Evolutionary conservation across 2,888 invertebrate species (phyloP).

Genomic region (Synanthedon tipuliformis): DNA sequence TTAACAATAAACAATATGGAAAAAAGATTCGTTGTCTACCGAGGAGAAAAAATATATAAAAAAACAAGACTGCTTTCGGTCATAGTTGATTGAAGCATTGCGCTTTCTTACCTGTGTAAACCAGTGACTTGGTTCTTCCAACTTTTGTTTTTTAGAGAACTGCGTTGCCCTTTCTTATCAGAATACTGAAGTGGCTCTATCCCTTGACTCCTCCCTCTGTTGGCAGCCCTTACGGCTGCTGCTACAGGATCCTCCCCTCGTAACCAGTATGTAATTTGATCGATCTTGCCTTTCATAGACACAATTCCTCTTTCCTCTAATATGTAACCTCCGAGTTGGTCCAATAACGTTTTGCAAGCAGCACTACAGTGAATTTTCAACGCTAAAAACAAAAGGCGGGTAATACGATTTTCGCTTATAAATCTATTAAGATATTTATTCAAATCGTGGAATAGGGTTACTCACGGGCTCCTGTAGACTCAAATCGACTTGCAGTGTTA

Average conservation of each 20-base stretch:
- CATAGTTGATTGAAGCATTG: no score
- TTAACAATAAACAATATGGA: no score
- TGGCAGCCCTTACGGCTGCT: conserved; percentile 42
- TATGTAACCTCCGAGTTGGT: conserved; percentile 81
- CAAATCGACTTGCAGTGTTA: conserved; percentile 89
- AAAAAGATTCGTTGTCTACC: no score
- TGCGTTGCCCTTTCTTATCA: conserved; percentile 39
- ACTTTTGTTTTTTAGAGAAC: conserved; percentile 77
- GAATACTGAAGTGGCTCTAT: conserved; percentile 16
- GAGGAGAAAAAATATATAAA: no score
- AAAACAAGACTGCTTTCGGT: no score
- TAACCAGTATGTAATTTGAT: conserved; percentile 84
- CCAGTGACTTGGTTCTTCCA: conserved; percentile 69
- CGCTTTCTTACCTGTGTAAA: not conserved
- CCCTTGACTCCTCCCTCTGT: not conserved
- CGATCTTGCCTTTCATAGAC: conserved; percentile 86
- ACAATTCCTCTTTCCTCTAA: conserved; percentile 80
- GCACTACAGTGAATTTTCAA: conserved; percentile 86
- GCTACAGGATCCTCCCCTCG: conserved; percentile 78
- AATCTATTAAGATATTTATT: not conserved
- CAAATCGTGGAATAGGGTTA: conserved; percentile 10
- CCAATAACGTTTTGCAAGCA: conserved; percentile 76
- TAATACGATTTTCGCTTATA: not conserved
- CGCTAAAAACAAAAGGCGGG: conserved; percentile 53
- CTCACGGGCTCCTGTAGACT: conserved; percentile 84